phyloP scores from a whole-genome alignment of 2,888 invertebrate species.

The Balanococcus diminutus region DNA sequence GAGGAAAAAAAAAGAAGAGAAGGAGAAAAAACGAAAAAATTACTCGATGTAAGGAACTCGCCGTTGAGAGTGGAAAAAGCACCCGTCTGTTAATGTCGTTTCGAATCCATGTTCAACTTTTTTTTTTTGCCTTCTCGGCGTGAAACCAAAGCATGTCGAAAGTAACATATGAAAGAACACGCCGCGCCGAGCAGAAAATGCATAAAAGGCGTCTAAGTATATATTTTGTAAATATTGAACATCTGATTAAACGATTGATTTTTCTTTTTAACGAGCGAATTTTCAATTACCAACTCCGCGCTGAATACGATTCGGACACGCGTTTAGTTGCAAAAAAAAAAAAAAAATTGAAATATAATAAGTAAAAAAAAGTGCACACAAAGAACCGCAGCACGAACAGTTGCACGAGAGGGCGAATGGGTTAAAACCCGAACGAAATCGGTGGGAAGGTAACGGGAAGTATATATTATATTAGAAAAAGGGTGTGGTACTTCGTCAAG shows the following conservation, averaged over 20 bases:
- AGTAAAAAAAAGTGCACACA: not conserved
- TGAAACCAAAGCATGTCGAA: not conserved
- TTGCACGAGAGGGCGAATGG: slow-evolving; percentile 3
- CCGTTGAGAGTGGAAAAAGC: not conserved
- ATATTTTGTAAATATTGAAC: not conserved
- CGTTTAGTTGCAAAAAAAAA: not conserved
- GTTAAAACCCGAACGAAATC: not conserved
- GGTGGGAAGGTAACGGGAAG: slow-evolving; percentile 47
- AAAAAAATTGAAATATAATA: not conserved
- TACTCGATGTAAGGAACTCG: not conserved
- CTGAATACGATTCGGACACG: not conserved
- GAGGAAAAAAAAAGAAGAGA: not conserved
- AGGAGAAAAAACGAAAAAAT: not conserved
- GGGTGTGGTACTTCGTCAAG: slow-evolving; percentile 54
- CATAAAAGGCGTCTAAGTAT: not conserved
- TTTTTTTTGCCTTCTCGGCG: not conserved
- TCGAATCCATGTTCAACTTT: not conserved
- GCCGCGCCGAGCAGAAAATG: not conserved
- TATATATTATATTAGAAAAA: slow-evolving; percentile 54
- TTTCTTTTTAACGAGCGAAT: not conserved
- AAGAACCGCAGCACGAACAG: not conserved
- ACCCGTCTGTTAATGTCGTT: slow-evolving; percentile 1
- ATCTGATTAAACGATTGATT: not conserved
- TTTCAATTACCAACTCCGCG: slow-evolving; percentile 16
- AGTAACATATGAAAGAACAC: not conserved